Percentiles rank a stretch among this genome's conserved stretches.
These are phyloP conservation scores for Oophaga sylvatica DNA, from an alignment of 2,797 vertebrate genomes.

Conservation along the genomic window DNA sequence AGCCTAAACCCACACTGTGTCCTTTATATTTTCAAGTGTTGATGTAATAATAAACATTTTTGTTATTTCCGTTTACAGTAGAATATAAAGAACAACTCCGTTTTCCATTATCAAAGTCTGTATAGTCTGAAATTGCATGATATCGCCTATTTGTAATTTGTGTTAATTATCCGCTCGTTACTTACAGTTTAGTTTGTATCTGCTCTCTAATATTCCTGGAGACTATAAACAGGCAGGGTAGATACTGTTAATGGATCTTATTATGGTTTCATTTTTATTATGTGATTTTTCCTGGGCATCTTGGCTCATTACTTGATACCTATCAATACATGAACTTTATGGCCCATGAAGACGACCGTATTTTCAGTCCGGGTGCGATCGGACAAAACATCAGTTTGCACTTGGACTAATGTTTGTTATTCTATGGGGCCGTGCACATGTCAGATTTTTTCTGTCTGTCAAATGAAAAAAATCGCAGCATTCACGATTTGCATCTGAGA, in stretches of 20 bases:
- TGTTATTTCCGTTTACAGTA: background rate
- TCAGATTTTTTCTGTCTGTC: no score
- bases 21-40: slow-evolving; percentile 12
- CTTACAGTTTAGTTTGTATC: background rate
- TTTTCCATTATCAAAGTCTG: background rate
- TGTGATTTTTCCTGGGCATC: background rate
- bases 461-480: no score
- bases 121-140: background rate
- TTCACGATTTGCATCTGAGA: no score
- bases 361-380: no score
- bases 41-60: slow-evolving; percentile 16
- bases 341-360: background rate
- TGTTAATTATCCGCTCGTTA: background rate
- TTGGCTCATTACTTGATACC: background rate
- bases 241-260: background rate
- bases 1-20: slow-evolving; percentile 26
- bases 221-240: background rate
- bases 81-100: background rate
- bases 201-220: background rate
- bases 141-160: background rate
- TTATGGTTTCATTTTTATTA: background rate
- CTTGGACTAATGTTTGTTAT: no score
- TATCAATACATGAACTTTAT: background rate
- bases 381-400: no score
- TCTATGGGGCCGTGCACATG: no score